These are phyloP conservation scores for Benthochromis sp. DNA, from an alignment of 2,113 vertebrate species.

Conservation along the genomic window DNA sequence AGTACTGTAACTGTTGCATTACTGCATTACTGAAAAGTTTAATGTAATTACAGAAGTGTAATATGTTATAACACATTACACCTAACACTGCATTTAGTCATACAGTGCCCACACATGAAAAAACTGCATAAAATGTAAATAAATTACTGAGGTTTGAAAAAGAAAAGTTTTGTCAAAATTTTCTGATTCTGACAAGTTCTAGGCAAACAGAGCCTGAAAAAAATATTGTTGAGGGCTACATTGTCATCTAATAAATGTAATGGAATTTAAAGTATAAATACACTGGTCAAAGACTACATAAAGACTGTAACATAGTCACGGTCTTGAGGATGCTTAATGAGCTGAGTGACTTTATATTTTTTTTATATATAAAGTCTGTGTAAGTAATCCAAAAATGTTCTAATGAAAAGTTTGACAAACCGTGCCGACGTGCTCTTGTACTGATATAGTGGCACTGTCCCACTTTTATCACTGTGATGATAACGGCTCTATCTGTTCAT, in stretches of 20 bases:
- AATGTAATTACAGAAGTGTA: neutral
- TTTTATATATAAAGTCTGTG: neutral
- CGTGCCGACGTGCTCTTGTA: neutral
- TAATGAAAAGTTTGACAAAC: neutral
- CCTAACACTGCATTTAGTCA: neutral
- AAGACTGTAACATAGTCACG: neutral
- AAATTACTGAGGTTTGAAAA: neutral
- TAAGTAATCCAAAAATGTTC: neutral
- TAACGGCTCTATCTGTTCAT: constrained; percentile 58
- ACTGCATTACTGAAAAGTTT: neutral
- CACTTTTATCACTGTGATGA: constrained; percentile 43
- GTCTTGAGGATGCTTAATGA: neutral
- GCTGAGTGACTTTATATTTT: neutral
- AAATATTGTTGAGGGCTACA: neutral
- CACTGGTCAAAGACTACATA: neutral
- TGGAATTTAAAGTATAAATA: neutral
- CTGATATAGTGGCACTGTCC: constrained; percentile 45
- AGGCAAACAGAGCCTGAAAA: neutral
- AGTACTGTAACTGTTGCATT: neutral
- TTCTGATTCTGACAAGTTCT: neutral
- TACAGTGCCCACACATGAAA: neutral
- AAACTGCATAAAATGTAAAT: neutral
- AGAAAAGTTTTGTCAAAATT: neutral
- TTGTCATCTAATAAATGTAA: neutral
- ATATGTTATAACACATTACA: neutral